phyloP scores from a whole-genome alignment of 2,888 invertebrate species.

The Pandemis heparana region DNA sequence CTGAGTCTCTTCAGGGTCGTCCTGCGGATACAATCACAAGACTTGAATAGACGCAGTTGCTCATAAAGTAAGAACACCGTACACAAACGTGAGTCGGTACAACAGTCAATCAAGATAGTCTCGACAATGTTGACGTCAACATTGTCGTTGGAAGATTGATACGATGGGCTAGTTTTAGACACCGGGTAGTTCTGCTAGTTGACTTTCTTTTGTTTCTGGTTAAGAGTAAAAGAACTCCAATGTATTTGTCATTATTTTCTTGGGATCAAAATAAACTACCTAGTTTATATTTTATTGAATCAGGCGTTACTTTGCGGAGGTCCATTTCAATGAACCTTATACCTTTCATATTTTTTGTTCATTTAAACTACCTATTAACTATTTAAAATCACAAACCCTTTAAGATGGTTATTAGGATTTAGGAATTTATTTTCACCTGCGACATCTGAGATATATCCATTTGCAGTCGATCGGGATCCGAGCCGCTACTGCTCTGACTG shows the following conservation, averaged over 20 bases:
- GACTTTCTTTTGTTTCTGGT: background rate
- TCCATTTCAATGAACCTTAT: no score
- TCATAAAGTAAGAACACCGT: background rate
- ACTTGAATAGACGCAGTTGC: background rate
- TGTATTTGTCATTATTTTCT: background rate
- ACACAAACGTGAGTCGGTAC: background rate
- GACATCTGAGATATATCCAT: slow-evolving; percentile 88
- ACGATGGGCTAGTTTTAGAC: background rate
- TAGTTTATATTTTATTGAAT: no score
- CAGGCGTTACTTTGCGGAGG: no score
- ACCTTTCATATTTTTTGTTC: no score
- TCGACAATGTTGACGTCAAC: slow-evolving; percentile 5
- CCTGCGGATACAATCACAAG: slow-evolving; percentile 58
- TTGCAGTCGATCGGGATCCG: slow-evolving; percentile 91
- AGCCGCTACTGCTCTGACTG: slow-evolving; percentile 89
- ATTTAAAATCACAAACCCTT: background rate
- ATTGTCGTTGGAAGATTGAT: background rate
- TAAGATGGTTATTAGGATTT: background rate
- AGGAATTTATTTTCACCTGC: slow-evolving; percentile 61
- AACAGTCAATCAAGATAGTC: slow-evolving; percentile 8
- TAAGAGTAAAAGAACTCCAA: background rate
- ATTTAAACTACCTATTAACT: no score
- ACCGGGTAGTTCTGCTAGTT: background rate
- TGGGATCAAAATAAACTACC: no score
- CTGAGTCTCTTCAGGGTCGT: slow-evolving; percentile 82